Evolutionary conservation across 2,888 invertebrate species (phyloP), one percentile per base, ranked within the genome.

Genomic region (Torymus aiolomorphi): DNA sequence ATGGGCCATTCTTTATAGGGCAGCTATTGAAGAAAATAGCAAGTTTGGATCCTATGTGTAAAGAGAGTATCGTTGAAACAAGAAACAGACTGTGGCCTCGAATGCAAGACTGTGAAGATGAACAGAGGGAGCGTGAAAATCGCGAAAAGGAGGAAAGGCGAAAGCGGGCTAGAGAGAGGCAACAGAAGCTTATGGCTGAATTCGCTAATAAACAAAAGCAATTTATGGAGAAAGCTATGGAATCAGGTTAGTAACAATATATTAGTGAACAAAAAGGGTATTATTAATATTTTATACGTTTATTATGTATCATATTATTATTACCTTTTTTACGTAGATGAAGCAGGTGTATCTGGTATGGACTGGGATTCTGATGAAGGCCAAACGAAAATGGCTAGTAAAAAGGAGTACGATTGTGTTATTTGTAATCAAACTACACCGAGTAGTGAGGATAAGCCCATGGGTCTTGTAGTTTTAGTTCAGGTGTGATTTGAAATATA

Each of bases 401-500:
- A 92, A 82, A 92, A 93, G 82, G 96, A 96, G 90, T 98, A 97
- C 91, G 96, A 97, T 91, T 98, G 98, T 92, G 97, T 97, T 82
- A 98, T 98, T 86, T 98, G 98, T 91, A 97, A 96, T 91, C 96
- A 96, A 89, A 96, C 96, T 80, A 95, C 96, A 54, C 94, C 97
- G 20, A 96, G 97, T 87, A 95, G 95, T 0, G 94, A 95, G 83
- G 94, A 95, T 14, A 94, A 95, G 88, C 96, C 96, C 1, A 95
- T 98, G 90, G 98, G 98, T 0, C 92, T 98, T 63, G 97, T 97
- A 2, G 97, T 97, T 69, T 92, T 98, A 75, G 94, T 98, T 80
- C 95, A 95, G 91, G 94, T 94, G 80, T 90, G 78, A 74, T 20
- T 54, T 13, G 42, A 49, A 49, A 49, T 77, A 65, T 77, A 24